Base-by-base conservation (phyloP, 2,888 invertebrate genomes). In the Trichacis sp. region DNA sequence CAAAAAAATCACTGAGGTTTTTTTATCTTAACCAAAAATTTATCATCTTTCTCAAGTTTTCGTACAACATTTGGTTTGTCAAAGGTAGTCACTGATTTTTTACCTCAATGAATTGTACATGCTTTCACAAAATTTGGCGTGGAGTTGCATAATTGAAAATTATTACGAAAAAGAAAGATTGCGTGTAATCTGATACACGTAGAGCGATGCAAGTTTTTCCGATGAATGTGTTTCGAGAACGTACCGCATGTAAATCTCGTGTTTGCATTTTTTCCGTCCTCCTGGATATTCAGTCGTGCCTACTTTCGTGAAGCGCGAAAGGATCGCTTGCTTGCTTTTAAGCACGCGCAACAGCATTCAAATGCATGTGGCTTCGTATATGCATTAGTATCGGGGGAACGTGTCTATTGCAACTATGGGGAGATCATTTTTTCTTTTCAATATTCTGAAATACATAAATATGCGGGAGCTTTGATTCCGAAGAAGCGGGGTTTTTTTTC, bases 211-310 rank as follows among this genome's bases (percentile, higher is more conserved):
- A 17, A 17, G 42, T 36, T 17, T 42, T 42, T 14, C 17, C 42
- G 42, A 42, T 15, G 17, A 17, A 42, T 42, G 42, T 17, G 15
- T 42, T 42, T n/a, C 17, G 42, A 14, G 42, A 17, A 42, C 14
- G 50, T 45, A 56, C 52, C 30, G 36, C 18, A 42, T 40, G 42
- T 51, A 40, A 9, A 60, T 51, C 45, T 60, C 30, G 30, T 65
- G 56, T 57, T 65, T 65, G 53, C 61, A 65, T 61, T 65, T 65
- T n/a, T 64, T 65, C 54, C 56, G 53, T 56, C 65, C 65, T 61
- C 18, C 54, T 29, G 53, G 54, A 60, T 56, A 24, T 24, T 24
- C 24, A 56, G 56, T 38, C 60, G 60, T 60, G 17, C 42, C 42
- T 42, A 64, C 56, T 64, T 64, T 64, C 53, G 50, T 48, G 58